Evolutionary conservation across 2,888 invertebrate genomes (phyloP).

Genomic region (Cheilosia urbana): DNA sequence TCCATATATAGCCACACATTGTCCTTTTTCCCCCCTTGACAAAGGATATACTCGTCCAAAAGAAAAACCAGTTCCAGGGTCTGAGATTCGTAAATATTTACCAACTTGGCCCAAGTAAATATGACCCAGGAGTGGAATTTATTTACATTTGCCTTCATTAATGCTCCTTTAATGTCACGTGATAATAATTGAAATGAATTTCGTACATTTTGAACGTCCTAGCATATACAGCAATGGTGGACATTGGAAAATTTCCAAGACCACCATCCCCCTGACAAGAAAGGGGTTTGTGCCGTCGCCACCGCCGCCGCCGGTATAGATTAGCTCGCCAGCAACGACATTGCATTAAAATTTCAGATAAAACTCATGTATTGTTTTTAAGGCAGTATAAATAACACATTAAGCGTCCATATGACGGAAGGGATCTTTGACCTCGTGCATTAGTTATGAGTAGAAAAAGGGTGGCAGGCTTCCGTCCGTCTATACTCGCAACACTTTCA

Average conservation of each 20-base stretch:
- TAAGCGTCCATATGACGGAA: conserved; percentile 65
- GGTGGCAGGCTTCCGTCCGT: conserved; percentile 40
- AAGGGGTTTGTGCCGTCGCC: conserved; percentile 47
- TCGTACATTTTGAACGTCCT: conserved; percentile 63
- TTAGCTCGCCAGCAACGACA: conserved; percentile 66
- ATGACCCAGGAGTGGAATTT: conserved; percentile 79
- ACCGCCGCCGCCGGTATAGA: conserved; percentile 40
- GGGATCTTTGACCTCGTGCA: conserved; percentile 72
- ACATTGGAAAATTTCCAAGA: conserved; percentile 62
- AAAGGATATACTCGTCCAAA: conserved; percentile 53
- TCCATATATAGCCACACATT: conserved; percentile 10
- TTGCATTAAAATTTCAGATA: conserved; percentile 74
- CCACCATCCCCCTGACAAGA: conserved; percentile 18
- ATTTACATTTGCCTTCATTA: conserved; percentile 79
- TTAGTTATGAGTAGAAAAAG: conserved; percentile 65
- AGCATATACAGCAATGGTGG: conserved; percentile 15
- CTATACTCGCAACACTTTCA: conserved; percentile 65
- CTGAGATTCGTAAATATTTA: conserved; percentile 78
- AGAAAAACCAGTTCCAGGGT: conserved; percentile 65
- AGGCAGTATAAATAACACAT: conserved; percentile 73
- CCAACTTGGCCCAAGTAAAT: conserved; percentile 78
- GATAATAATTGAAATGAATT: conserved; percentile 77
- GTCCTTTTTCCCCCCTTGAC: background rate
- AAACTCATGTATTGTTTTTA: conserved; percentile 71
- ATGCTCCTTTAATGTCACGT: conserved; percentile 78